A percentile compares a stretch with the other conserved stretches of the same genome.
phyloP scores from a whole-genome alignment of 1,140 invertebrate genomes.

The Pentalonia nigronervosa region DNA sequence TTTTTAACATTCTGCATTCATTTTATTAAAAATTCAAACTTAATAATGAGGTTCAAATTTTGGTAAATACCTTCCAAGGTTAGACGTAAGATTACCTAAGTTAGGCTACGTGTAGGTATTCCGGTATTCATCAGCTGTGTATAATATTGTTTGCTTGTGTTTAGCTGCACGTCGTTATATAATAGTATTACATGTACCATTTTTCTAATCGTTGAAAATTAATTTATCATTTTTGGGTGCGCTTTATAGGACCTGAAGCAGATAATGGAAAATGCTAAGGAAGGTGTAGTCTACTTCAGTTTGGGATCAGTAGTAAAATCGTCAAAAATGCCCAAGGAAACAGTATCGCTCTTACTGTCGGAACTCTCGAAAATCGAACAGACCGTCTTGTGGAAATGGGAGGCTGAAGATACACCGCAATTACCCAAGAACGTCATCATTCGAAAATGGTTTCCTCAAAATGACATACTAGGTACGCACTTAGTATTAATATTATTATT shows the following conservation, averaged over 20 bases:
- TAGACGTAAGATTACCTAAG: too few species aligned
- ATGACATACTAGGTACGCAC: constrained; percentile 70
- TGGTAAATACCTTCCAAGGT: background rate
- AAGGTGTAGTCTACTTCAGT: constrained; percentile 64
- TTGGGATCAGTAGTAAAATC: constrained; percentile 63
- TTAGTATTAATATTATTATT: background rate
- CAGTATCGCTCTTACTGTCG: constrained; percentile 61
- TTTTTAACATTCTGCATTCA: background rate
- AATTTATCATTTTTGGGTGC: background rate
- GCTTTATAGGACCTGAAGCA: background rate
- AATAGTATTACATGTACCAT: background rate
- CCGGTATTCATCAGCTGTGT: background rate
- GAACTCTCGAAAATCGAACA: constrained; percentile 65
- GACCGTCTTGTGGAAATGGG: constrained; percentile 71
- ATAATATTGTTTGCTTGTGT: background rate
- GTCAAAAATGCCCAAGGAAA: constrained; percentile 61
- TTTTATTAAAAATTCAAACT: background rate
- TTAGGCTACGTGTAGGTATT: too few species aligned
- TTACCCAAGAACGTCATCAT: constrained; percentile 70
- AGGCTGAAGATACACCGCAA: constrained; percentile 63
- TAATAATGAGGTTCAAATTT: background rate
- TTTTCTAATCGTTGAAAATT: background rate
- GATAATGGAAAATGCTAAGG: constrained; percentile 36
- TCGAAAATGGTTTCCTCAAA: constrained; percentile 72
- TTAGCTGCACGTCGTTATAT: background rate